Percentiles rank a stretch among this genome's conserved stretches.
Evolutionary conservation across 2,888 invertebrate genomes (phyloP).

Genomic region (Tipula vernalis): DNA sequence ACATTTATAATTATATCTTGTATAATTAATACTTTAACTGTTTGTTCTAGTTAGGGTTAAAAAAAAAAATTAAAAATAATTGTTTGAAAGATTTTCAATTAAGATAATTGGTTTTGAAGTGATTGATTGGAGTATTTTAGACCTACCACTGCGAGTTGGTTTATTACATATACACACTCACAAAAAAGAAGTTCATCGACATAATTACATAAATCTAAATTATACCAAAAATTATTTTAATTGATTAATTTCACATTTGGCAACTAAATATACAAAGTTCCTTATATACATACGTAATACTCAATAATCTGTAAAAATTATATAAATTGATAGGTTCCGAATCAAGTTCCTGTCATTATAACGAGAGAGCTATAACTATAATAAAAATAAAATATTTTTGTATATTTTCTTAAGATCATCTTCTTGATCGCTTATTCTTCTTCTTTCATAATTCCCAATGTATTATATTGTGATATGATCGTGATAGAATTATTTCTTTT

Average conservation of each 20-base stretch:
- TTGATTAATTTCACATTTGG: background rate
- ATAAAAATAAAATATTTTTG: background rate
- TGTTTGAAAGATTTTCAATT: background rate
- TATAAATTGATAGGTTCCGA: background rate
- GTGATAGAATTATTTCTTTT: background rate
- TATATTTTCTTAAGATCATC: background rate
- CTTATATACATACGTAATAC: background rate
- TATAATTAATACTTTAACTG: background rate
- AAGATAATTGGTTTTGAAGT: background rate
- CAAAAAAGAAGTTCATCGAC: background rate
- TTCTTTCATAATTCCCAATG: background rate
- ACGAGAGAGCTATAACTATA: background rate
- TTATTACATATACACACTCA: background rate
- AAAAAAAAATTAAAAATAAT: background rate
- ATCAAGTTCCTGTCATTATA: background rate
- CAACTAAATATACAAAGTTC: background rate
- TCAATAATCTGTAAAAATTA: background rate
- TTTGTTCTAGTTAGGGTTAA: background rate
- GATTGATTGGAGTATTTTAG: background rate
- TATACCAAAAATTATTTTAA: background rate
- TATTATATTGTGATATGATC: background rate
- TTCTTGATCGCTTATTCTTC: background rate
- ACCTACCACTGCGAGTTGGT: background rate
- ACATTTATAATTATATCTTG: background rate
- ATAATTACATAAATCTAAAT: background rate